Evolutionary conservation across 2,888 invertebrate genomes (phyloP).

Genomic region (Taenaris catops): DNA sequence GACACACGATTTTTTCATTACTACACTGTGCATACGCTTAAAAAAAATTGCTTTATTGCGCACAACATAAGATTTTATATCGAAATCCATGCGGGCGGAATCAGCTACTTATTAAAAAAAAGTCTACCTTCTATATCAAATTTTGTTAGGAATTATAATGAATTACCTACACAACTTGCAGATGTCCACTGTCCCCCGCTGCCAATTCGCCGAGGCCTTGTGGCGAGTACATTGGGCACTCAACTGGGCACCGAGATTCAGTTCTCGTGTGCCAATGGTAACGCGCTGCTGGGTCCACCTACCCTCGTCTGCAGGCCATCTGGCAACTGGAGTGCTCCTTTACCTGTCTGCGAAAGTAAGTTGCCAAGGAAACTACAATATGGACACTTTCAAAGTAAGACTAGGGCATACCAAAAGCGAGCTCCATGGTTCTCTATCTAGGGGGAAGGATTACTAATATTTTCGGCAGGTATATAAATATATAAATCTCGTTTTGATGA

Average conservation of each 20-base stretch:
- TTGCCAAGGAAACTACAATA: too few relatives aligned
- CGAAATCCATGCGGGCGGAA: too few relatives aligned
- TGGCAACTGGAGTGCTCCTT: constrained; percentile 91
- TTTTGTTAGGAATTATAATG: not conserved
- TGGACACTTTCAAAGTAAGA: too few relatives aligned
- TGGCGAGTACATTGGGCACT: constrained; percentile 85
- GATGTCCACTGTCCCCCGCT: constrained; percentile 90
- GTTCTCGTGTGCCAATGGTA: constrained; percentile 89
- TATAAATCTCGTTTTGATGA: too few relatives aligned
- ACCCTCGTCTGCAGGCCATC: constrained; percentile 89
- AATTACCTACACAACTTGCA: constrained; percentile 26
- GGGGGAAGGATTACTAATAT: too few relatives aligned
- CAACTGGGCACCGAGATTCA: constrained; percentile 86
- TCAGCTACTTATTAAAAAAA: not conserved
- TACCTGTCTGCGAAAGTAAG: constrained; percentile 91
- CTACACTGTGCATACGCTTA: too few relatives aligned
- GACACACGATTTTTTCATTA: too few relatives aligned
- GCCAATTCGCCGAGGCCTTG: constrained; percentile 85
- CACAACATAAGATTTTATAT: too few relatives aligned
- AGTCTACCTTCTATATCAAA: not conserved
- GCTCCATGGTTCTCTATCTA: too few relatives aligned
- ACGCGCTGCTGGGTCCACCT: constrained; percentile 87
- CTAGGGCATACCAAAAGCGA: too few relatives aligned
- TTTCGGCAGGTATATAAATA: too few relatives aligned
- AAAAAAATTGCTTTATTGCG: too few relatives aligned